Base-by-base conservation (phyloP, 1,140 invertebrate species). In the Chionoecetes opilio region DNA sequence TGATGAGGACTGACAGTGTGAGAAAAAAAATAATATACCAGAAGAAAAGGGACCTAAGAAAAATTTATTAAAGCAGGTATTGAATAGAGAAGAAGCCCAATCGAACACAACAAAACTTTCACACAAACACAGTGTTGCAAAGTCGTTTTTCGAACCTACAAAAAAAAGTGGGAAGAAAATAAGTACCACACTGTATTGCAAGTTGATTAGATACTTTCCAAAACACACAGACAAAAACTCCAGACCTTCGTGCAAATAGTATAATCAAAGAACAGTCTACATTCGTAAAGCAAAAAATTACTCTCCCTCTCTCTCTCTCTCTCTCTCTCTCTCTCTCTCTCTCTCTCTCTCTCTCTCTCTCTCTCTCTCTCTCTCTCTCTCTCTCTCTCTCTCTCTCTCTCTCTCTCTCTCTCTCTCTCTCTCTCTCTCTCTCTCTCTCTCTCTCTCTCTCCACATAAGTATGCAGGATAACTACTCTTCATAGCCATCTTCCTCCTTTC, bases 271-370 rank as follows among this genome's bases (percentile, higher is more conserved):
- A 53, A 53, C 46, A 53, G 46, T 53, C 46, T 2, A 9, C 46
- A 17, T 17, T 53, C 46, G 21, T 17, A 17, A 53, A 53, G 46
- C 46, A 53, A 53, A 53, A 53, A 53, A 5, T 75, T 26, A n/a
- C 11, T 75, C 63, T 75, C 63, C n/a, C 63, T 75, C 63, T 75
- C 53, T 75, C 53, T 75, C 63, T 75, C 63, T 75, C 63, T 75
- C 63, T 75, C 63, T 75, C 63, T 75, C 63, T 75, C 63, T 75
- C 63, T 75, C 63, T 75, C 63, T 75, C 63, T 75, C 63, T 75
- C 63, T 75, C 63, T n/a, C 46, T 53, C 46, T 17, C 46, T 53
- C n/a, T n/a, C n/a, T 53, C 46, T 53, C 46, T 17, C 46, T 53
- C 46, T 53, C 63, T 75, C 63, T 75, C 63, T 75, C 63, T 75